phyloP scores from a whole-genome alignment of 92 coral and sea anemone species.

The Actinernus sp. region DNA sequence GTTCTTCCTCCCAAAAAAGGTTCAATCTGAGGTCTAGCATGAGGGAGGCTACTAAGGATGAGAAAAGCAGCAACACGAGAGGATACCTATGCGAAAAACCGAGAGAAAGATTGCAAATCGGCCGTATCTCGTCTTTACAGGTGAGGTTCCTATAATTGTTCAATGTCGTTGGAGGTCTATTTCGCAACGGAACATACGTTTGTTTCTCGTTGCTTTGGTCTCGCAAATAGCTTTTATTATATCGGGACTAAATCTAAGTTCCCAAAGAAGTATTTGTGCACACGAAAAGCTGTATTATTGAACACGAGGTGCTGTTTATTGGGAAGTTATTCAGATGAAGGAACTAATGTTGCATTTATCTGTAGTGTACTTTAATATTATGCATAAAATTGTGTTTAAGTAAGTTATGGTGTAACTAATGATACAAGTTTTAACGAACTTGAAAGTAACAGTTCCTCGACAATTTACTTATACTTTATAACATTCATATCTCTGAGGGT shows the following conservation, averaged over 20 bases:
- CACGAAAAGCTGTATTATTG: too few species aligned
- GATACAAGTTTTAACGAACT: too few species aligned
- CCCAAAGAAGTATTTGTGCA: not conserved
- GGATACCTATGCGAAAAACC: slow-evolving; percentile 79
- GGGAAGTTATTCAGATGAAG: too few species aligned
- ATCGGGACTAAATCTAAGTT: not conserved
- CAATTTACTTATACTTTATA: not conserved
- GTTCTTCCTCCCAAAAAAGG: slow-evolving; percentile 28
- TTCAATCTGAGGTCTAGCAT: slow-evolving; percentile 28
- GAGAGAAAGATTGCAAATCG: slow-evolving; percentile 74
- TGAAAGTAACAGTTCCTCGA: not conserved
- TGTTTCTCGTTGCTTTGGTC: not conserved
- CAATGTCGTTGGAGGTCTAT: not conserved
- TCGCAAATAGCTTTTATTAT: not conserved
- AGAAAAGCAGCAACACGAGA: slow-evolving; percentile 87
- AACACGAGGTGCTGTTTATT: too few species aligned
- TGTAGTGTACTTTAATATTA: too few species aligned
- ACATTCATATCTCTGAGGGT: not conserved
- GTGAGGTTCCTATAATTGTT: slow-evolving; percentile 38
- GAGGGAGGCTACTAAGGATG: slow-evolving; percentile 75
- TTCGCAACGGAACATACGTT: not conserved
- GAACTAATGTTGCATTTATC: too few species aligned
- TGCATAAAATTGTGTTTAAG: too few species aligned
- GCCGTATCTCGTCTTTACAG: slow-evolving; percentile 82
- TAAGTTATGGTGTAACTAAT: too few species aligned